Base-by-base conservation (phyloP, 1,140 invertebrate species). In the Phymorhynchus buccinoides region DNA sequence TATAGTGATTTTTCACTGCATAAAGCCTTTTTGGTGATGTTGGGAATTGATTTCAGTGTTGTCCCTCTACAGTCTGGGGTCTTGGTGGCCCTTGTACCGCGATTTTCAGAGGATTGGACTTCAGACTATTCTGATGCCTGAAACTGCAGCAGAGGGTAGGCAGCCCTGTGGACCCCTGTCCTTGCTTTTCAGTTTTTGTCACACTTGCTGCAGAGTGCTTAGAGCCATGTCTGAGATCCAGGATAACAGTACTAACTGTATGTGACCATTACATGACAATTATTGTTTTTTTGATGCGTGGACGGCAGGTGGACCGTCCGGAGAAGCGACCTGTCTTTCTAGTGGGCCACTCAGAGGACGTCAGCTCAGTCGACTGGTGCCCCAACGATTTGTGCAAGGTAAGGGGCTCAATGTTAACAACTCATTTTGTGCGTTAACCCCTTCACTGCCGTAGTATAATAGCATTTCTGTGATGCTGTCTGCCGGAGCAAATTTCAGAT, bases 381-480 rank as follows among this genome's bases (percentile, higher is more conserved):
- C 80, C 9, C n/a, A 81, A 4, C 16, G 80, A 81, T 30, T 1
- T 81, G n/a, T 37, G 48, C 52, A 81, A 81, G 80, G 80, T 81
- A 81, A 66, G 32, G 71, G 1, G 14, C 14, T n/a, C n/a, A n/a
- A n/a, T n/a, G n/a, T n/a, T n/a, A n/a, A n/a, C n/a, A n/a, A n/a
- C n/a, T n/a, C n/a, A n/a, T n/a, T n/a, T n/a, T n/a, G n/a, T n/a
- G n/a, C n/a, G n/a, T n/a, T n/a, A n/a, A n/a, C n/a, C n/a, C n/a
- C n/a, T n/a, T n/a, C n/a, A n/a, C n/a, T n/a, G n/a, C n/a, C n/a
- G n/a, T n/a, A n/a, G n/a, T n/a, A n/a, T n/a, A n/a, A n/a, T n/a
- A n/a, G n/a, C n/a, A 62, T 27, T 62, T 62, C 4, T 27, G 6
- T 62, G 56, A 6, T 48, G 6, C 6, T 48, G 44, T 48, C 7